These are phyloP conservation scores for Nothocercus julius DNA, from an alignment of 2,113 vertebrate species.

Conservation along the genomic window DNA sequence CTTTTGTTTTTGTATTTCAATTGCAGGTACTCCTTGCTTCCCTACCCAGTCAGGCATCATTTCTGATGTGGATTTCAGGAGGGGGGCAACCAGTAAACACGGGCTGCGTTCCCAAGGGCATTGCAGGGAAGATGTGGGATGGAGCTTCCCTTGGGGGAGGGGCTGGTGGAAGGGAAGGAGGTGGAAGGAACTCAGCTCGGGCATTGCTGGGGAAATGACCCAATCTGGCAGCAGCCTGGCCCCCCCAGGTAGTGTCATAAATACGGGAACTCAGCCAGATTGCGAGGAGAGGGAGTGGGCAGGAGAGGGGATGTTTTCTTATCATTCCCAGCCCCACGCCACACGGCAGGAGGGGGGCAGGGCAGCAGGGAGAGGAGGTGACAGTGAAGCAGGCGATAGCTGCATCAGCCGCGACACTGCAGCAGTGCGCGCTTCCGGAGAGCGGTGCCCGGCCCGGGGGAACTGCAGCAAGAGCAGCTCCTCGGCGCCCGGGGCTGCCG, in stretches of 20 bases:
- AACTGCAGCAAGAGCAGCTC: background rate
- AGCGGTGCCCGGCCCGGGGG: constrained; percentile 17
- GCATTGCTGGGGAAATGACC: background rate
- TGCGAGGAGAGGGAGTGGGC: background rate
- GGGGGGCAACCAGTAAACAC: background rate
- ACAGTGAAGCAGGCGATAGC: constrained; percentile 9
- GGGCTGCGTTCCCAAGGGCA: background rate
- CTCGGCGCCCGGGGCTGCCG: background rate
- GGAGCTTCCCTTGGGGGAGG: background rate
- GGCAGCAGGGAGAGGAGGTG: constrained; percentile 13
- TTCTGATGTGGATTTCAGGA: background rate
- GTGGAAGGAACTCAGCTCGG: background rate
- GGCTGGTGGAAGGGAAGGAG: background rate
- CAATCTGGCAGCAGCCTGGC: background rate
- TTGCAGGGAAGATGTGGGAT: background rate
- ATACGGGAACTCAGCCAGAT: background rate
- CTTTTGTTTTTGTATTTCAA: background rate
- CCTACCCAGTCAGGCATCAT: background rate
- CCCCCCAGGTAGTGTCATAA: background rate
- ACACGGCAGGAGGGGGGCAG: background rate
- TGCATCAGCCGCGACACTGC: constrained; percentile 52
- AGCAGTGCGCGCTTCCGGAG: constrained; percentile 51
- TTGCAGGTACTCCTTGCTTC: constrained; percentile 27
- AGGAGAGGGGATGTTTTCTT: background rate
- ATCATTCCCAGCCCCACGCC: background rate